A percentile compares a stretch with the other conserved stretches of the same genome.
phyloP scores from a whole-genome alignment of 2,888 invertebrate genomes.

The Macaria notata region DNA sequence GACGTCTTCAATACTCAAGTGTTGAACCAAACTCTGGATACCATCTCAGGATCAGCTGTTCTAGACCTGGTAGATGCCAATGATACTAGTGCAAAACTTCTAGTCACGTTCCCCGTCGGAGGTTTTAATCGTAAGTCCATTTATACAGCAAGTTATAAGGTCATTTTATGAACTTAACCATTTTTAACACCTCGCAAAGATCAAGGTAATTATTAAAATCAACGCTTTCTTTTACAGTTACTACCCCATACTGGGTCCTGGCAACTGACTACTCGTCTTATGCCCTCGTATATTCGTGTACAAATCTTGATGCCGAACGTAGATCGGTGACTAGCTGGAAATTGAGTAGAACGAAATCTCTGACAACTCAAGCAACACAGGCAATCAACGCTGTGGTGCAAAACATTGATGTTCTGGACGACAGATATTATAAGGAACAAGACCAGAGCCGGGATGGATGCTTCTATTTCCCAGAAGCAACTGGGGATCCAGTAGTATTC shows the following conservation, averaged over 20 bases:
- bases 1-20: conserved; percentile 54
- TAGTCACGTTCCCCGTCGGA: conserved; percentile 82
- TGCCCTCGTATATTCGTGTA: conserved; percentile 84
- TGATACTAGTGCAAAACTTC: conserved; percentile 78
- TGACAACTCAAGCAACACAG: conserved; percentile 31
- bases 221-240: conserved; percentile 37
- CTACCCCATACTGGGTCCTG: conserved; percentile 81
- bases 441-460: conserved; percentile 49
- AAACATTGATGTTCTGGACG: conserved; percentile 43
- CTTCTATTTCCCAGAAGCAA: conserved; percentile 51
- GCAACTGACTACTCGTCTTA: conserved; percentile 84
- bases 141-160: too few species aligned
- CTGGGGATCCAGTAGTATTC: conserved; percentile 47
- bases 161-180: too few species aligned
- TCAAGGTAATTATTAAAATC: too few species aligned
- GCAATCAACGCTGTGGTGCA: conserved; percentile 42
- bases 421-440: conserved; percentile 41
- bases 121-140: conserved; percentile 45
- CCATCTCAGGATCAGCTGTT: conserved; percentile 50
- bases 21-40: conserved; percentile 46
- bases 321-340: conserved; percentile 54
- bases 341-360: conserved; percentile 46
- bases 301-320: conserved; percentile 46
- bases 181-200: too few species aligned
- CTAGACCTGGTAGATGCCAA: conserved; percentile 62